Base-by-base conservation (phyloP, 2,113 vertebrate species). In the Syrrhaptes paradoxus region DNA sequence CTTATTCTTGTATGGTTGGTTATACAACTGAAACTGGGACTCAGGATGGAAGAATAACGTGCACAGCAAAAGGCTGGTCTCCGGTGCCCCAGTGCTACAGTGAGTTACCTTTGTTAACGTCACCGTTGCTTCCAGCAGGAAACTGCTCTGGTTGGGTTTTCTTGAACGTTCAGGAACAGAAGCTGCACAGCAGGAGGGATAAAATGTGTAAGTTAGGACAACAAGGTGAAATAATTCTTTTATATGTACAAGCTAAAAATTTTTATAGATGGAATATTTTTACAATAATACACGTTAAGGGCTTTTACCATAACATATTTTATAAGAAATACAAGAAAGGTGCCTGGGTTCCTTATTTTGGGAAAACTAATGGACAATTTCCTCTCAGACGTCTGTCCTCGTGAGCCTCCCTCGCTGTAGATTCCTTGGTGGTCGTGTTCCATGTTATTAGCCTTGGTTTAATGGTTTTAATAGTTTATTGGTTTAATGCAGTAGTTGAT, bases 71-170 rank as follows among this genome's bases (percentile, higher is more conserved):
- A 65, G 98, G 98, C 80, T 98, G 98, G 98, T 83, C 85, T 38
- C 98, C 98, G 13, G 38, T 74, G 11, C 98, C 97, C 5, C 84
- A 0, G 4, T 98, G 98, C 87, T 97, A 97, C 90, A 95, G 98
- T 98, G 96, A 98, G 98, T 98, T 10, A 8, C 6, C 22, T 54
- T 51, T 5, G 4, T 25, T 51, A 9, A 34, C 36, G 55, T 68
- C 52, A 10, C 41, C 25, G 2, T 36, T 48, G 7, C n/a, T 68
- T 48, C 46, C 14, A 61, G 41, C 29, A 41, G 59, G 26, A 65
- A 70, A 7, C 5, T 38, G 41, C 46, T 43, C 52, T 31, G 55
- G 25, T 36, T 62, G 31, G 18, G 32, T 72, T 81, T 89, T 45
- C 52, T 52, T n/a, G 24, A 38, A 31, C 5, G 2, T 7, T 6